phyloP scores from a whole-genome alignment of 2,797 vertebrate genomes.

The Sebastes cheni region DNA sequence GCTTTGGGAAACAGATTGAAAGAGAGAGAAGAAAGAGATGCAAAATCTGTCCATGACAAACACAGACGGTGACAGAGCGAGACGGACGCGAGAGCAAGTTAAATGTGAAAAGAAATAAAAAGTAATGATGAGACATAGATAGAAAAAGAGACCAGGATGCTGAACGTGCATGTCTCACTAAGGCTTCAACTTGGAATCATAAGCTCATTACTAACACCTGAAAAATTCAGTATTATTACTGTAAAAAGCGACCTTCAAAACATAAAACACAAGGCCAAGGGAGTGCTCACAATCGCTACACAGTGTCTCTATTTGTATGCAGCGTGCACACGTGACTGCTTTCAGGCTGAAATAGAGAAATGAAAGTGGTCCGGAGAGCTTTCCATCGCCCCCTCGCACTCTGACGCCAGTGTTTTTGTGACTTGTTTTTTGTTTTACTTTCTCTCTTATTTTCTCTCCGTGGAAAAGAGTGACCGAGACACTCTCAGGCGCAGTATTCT shows the following conservation, averaged over 20 bases:
- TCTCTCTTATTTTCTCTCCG: background rate
- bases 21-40: background rate
- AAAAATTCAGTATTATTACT: slow-evolving; percentile 1
- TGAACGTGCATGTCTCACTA: background rate
- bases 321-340: slow-evolving; percentile 23
- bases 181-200: slow-evolving; percentile 21
- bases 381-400: slow-evolving; percentile 8
- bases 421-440: slow-evolving; percentile 4
- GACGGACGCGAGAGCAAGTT: slow-evolving; percentile 25
- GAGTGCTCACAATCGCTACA: slow-evolving; percentile 1
- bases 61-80: slow-evolving; percentile 25
- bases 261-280: slow-evolving; percentile 11
- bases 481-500: background rate
- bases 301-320: slow-evolving; percentile 15
- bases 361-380: slow-evolving; percentile 34
- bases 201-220: slow-evolving; percentile 4
- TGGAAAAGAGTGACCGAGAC: background rate
- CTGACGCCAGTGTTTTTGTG: slow-evolving; percentile 10
- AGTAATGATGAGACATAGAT: slow-evolving; percentile 1
- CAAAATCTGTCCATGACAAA: slow-evolving; percentile 34
- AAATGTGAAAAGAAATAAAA: slow-evolving; percentile 6
- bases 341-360: slow-evolving; percentile 36
- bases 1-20: slow-evolving; percentile 6
- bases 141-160: background rate
- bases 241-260: slow-evolving; percentile 21